Conservation (phyloP, 64 coral and sea anemone species). For the Orbicella faveolata region DNA sequence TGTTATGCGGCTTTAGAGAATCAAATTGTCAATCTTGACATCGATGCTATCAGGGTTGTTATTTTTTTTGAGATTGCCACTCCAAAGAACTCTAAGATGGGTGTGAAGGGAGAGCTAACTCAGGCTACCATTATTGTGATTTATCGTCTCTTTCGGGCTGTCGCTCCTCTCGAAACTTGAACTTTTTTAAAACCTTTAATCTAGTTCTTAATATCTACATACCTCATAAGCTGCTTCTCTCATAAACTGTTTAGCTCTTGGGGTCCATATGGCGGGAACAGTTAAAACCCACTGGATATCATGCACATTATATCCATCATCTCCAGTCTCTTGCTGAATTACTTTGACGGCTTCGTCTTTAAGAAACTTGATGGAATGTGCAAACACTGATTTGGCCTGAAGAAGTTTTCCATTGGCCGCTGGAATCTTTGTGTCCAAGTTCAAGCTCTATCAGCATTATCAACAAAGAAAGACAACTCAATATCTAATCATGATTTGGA, state of each 20-base stretch:
- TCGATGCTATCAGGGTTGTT: too few relatives aligned
- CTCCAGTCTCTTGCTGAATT: constrained; percentile 40
- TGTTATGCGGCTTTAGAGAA: too few relatives aligned
- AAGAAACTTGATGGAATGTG: constrained; percentile 43
- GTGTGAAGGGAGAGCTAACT: too few relatives aligned
- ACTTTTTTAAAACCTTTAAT: too few relatives aligned
- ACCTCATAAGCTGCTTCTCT: constrained; percentile 53
- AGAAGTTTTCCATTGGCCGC: constrained; percentile 27
- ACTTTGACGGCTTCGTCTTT: constrained; percentile 31
- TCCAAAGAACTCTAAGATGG: too few relatives aligned
- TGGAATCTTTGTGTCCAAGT: constrained; percentile 17
- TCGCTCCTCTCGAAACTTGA: too few relatives aligned
- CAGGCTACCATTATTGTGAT: too few relatives aligned
- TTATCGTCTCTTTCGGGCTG: too few relatives aligned
- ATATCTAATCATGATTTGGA: too few relatives aligned
- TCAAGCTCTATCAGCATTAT: constrained; percentile 4
- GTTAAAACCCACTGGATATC: constrained; percentile 61
- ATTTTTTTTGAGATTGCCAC: too few relatives aligned
- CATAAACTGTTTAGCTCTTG: constrained; percentile 51
- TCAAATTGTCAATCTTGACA: too few relatives aligned
- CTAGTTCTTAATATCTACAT: too few relatives aligned
- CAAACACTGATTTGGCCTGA: constrained; percentile 21
- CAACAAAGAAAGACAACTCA: neutral
- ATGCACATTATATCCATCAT: constrained; percentile 3
- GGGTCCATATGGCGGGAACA: constrained; percentile 52